Conservation (phyloP, 2,113 vertebrate genomes). For the Otocyon megalotis region DNA sequence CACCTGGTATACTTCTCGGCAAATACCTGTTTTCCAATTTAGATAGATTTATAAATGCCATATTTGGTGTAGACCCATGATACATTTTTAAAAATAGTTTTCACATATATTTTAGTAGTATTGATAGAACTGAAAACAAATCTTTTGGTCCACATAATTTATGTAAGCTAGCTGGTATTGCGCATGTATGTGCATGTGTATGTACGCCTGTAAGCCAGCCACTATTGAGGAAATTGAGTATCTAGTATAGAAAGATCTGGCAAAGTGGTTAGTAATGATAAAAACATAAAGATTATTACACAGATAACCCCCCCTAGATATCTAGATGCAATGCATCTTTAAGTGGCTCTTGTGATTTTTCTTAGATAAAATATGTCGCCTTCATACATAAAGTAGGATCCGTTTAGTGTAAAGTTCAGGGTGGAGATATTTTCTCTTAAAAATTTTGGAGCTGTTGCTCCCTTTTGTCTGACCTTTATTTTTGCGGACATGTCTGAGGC, state of each 20-base stretch:
- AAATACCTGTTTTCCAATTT: conserved; percentile 20
- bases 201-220: too few relatives aligned
- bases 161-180: background rate
- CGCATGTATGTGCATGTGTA: too few relatives aligned
- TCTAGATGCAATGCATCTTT: background rate
- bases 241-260: background rate
- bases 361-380: background rate
- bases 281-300: background rate
- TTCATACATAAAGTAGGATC: conserved; percentile 24
- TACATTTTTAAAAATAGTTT: background rate
- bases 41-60: background rate
- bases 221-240: conserved; percentile 22
- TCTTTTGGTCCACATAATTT: conserved; percentile 8
- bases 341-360: background rate
- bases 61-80: background rate
- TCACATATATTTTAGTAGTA: conserved; percentile 18
- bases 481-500: background rate
- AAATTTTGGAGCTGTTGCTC: background rate
- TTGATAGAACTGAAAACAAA: conserved; percentile 19
- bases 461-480: background rate
- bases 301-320: background rate
- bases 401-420: background rate
- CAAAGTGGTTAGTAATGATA: background rate
- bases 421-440: conserved; percentile 28
- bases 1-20: background rate